Base-by-base conservation (phyloP, 2,113 vertebrate species). In the human region DNA sequence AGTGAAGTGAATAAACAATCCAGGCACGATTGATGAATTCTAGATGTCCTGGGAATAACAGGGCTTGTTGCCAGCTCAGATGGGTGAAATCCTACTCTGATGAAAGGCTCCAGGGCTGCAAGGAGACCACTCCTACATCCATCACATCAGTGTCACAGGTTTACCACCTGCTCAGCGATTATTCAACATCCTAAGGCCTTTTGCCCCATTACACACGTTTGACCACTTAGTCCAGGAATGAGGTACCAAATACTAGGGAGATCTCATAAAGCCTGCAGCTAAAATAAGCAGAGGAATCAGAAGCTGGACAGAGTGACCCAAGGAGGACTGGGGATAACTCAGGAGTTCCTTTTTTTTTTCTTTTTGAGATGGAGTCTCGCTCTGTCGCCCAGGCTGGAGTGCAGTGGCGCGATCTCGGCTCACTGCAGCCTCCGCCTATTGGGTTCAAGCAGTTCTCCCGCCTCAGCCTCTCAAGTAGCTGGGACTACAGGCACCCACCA, bases 1-100 rank as follows among this genome's bases (percentile, higher is more conserved):
- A 92, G 40, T 82, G 89, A 93, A 92, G 48, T 79, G 89, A 93
- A 66, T 66, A 17, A 97, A 72, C 27, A 70, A 18, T 22, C 20
- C 22, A 48, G 59, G 12, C 92, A 75, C 32, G n/a, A 38, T n/a
- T 8, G 40, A 86, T 61, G 89, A 75, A 32, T 35, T 61, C 50
- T 68, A 80, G 68, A 80, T 84, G 68, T 91, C 57, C 79, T 43
- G 14, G 68, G 79, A 87, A 66, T 35, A 57, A 25, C 14, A 73
- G 59, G 25, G 61, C 35, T 32, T 12, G 6, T 1, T 14, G 61
- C 76, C 93, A 72, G 70, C 68, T 72, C 48, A 22, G 0, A 32
- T 14, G 55, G 25, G 55, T 59, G 72, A 83, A 87, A 93, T 43
- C 75, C 22, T 48, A 57, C 89, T 3, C 70, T 66, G n/a, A 73